phyloP scores from a whole-genome alignment of 2,113 vertebrate genomes.

The Spizaetus ornatus region DNA sequence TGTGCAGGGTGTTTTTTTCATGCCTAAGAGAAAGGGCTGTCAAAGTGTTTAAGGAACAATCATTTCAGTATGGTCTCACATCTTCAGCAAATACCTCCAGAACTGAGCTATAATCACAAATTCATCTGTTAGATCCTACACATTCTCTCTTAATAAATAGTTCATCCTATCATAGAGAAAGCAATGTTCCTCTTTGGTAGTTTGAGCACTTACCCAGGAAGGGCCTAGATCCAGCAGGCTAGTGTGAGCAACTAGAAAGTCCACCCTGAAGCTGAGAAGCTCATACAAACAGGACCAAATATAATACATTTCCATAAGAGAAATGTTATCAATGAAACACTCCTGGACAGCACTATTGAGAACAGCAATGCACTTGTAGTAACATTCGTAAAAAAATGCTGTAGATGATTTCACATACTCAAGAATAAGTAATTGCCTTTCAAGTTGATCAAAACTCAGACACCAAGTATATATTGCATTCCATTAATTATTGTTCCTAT shows the following conservation, averaged over 20 bases:
- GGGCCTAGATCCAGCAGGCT: neutral
- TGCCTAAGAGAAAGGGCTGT: neutral
- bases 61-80: neutral
- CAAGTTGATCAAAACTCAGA: neutral
- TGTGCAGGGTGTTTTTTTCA: neutral
- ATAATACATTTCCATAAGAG: neutral
- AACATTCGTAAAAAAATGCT: neutral
- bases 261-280: neutral
- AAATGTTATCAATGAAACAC: neutral
- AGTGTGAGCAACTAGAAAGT: neutral
- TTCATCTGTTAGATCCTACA: neutral
- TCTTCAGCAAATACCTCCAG: neutral
- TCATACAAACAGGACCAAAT: neutral
- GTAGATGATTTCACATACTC: neutral
- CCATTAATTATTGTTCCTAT: neutral
- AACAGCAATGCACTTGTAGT: neutral
- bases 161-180: neutral
- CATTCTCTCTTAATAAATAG: neutral
- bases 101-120: neutral
- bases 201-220: neutral
- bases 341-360: neutral
- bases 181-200: neutral
- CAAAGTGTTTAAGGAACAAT: neutral
- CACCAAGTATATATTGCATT: neutral
- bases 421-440: neutral